Conservation (phyloP, 2,113 vertebrate species). For the Brachyhypopomus gauderio region DNA sequence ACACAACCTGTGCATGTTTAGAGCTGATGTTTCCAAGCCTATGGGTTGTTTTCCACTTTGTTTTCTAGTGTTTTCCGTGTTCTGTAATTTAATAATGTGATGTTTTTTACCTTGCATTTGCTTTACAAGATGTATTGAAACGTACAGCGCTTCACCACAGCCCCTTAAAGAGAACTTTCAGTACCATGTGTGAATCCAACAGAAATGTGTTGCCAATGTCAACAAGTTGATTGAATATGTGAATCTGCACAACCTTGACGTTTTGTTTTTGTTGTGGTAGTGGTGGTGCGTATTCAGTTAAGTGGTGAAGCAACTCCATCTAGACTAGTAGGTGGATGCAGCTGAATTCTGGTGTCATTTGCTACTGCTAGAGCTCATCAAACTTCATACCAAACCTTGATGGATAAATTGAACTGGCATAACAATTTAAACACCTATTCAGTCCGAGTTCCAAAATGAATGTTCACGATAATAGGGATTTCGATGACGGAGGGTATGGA, state of each 20-base stretch:
- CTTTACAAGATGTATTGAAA: constrained; percentile 27
- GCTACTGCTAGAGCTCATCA: background rate
- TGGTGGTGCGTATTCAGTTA: constrained; percentile 24
- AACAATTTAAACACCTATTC: background rate
- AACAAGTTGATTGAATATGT: constrained; percentile 9
- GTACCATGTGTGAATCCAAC: constrained; percentile 7
- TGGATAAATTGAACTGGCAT: background rate
- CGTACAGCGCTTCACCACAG: constrained; percentile 15
- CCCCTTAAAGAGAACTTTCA: background rate
- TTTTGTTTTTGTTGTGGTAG: constrained; percentile 20
- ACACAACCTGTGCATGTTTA: constrained; percentile 62
- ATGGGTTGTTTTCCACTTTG: constrained; percentile 39
- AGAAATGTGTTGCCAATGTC: constrained; percentile 1
- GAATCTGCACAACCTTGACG: constrained; percentile 4
- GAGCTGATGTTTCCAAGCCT: constrained; percentile 53
- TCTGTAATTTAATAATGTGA: constrained; percentile 18
- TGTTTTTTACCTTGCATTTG: constrained; percentile 17
- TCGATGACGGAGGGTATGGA: background rate
- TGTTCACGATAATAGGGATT: background rate
- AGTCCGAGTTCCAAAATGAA: too few species aligned
- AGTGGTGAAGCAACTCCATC: constrained; percentile 29
- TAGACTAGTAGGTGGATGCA: constrained; percentile 16
- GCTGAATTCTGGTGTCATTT: constrained; percentile 24
- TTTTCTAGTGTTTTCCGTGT: constrained; percentile 9
- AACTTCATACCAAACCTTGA: background rate